These are phyloP conservation scores for Melanotaenia pygmaea DNA, from an alignment of 2,797 vertebrate genomes.

Conservation along the genomic window DNA sequence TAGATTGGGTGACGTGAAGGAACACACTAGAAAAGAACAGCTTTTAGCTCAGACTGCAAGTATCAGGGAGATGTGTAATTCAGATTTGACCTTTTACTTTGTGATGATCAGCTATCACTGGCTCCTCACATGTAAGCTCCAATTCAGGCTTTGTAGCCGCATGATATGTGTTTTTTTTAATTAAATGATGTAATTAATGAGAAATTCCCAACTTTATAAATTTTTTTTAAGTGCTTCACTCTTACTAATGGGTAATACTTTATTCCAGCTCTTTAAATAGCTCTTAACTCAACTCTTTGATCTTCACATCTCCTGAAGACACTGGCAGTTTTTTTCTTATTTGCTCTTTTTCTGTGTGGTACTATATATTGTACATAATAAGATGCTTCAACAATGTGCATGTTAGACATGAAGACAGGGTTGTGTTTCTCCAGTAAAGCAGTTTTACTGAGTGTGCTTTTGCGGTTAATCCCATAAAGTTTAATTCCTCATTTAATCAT, in stretches of 20 bases:
- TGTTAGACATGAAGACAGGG: neutral
- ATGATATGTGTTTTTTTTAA: neutral
- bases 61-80: neutral
- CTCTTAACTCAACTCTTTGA: neutral
- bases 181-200: neutral
- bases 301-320: neutral
- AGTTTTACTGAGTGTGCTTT: constrained; percentile 17
- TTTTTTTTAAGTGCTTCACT: neutral
- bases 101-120: neutral
- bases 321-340: neutral
- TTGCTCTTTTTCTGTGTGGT: neutral
- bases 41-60: neutral
- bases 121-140: neutral
- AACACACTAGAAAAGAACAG: neutral
- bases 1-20: neutral
- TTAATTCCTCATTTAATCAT: constrained; percentile 33
- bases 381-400: neutral
- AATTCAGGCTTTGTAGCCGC: neutral
- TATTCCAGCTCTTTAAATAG: too few relatives aligned
- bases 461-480: constrained; percentile 30
- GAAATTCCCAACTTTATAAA: neutral
- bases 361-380: neutral
- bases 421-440: neutral
- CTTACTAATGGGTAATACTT: neutral
- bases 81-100: neutral